Base-by-base conservation (phyloP, 1,140 invertebrate genomes). In the Trissolcus basalis region DNA sequence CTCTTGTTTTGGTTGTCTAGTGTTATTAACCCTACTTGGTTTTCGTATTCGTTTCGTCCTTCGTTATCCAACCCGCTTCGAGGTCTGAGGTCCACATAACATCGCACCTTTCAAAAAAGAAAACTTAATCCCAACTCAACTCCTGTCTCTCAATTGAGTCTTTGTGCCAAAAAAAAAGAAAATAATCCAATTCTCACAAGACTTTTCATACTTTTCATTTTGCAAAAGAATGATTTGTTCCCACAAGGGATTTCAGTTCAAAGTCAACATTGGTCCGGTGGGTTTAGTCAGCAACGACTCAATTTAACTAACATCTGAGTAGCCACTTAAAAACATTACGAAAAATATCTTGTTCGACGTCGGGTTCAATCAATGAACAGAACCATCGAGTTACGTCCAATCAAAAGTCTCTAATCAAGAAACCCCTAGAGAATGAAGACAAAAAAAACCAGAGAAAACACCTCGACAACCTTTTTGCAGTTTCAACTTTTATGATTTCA, bases 71-170 rank as follows among this genome's bases (percentile, higher is more conserved):
- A 6, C 43, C 16, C 15, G 58, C 65, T 61, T 61, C 44, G 50
- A 61, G 51, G 36, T 70, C 13, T n/a, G 47, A 13, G 19, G 19
- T 3, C 6, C 19, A n/a, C n/a, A n/a, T n/a, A n/a, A n/a, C n/a
- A n/a, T 27, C 19, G 6, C 19, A 27, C 19, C 19, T 27, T n/a
- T 50, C 43, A 50, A 27, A n/a, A 13, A 45, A 8, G 43, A 10
- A 50, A 27, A 39, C 2, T 39, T 39, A 2, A 39, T 39, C 36
- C 9, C 36, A 10, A 51, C 19, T 50, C 16, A 51, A 60, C 12
- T n/a, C n/a, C n/a, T n/a, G 58, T 47, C 50, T 58, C 12, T 36
- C 54, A 39, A n/a, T 49, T 49, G 7, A 41, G n/a, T n/a, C n/a
- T n/a, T n/a, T n/a, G n/a, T n/a, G n/a, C n/a, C n/a, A n/a, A n/a